Evolutionary conservation across 1,140 invertebrate genomes (phyloP), one percentile per base, ranked within the genome.

Genomic region (Aradophagus sp.): DNA sequence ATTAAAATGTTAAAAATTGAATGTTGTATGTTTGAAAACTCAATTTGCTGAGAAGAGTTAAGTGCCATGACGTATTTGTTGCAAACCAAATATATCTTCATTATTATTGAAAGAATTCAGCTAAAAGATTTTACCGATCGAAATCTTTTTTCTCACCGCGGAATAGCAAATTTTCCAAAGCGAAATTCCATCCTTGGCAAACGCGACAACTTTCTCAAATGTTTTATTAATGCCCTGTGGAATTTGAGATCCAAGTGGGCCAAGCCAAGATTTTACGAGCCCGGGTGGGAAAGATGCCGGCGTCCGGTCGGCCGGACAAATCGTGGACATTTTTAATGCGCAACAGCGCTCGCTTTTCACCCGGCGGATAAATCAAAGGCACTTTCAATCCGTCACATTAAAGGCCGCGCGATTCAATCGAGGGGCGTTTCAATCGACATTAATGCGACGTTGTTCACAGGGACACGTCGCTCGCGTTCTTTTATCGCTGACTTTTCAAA

Each of bases 261-360:
- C 38, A 39, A 39, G 39, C 39, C 34, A 52, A 52, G 26, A 52
- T 39, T 52, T 50, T 20, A 38, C 15, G 48, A 38, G 26, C 15
- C 41, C 41, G 20, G 8, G 20, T 8, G 13, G 27, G 16, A 39
- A 53, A 53, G 39, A 53, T 53, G 42, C 39, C n/a, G n/a, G n/a
- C n/a, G 34, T 39, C 55, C 34, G 47, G 34, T 59, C 32, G 39
- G 13, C 23, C 42, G 31, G 42, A 59, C 47, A 47, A 59, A 59
- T 59, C 11, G 55, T 59, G 55, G 34, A 59, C 55, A 59, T 59
- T 39, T 59, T 59, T 59, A 59, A 59, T 59, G 42, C 42, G 26
- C 26, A 38, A 39, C 41, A 14, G 26, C 36, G 15, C 34, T 39
- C 55, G 26, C 42, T 61, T 47, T 59, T 59, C 35, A 38, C 19